A percentile compares a stretch with the other conserved stretches of the same genome.
These are phyloP conservation scores for Brachymystax lenok DNA, from an alignment of 2,797 vertebrate genomes.

Conservation along the genomic window DNA sequence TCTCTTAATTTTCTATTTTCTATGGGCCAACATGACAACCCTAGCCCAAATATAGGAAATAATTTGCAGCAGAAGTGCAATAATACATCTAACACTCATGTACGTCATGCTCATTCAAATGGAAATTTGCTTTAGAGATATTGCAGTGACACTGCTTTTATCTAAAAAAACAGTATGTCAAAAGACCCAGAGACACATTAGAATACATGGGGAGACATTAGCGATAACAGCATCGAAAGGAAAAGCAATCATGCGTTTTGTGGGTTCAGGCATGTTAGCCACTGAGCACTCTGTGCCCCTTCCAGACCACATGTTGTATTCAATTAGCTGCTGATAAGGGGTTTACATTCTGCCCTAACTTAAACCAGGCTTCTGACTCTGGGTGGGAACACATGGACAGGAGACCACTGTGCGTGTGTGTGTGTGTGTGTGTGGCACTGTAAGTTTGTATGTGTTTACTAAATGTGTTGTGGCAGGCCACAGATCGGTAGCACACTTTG, in stretches of 20 bases:
- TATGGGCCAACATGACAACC: neutral
- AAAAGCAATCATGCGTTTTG: slow-evolving; percentile 22
- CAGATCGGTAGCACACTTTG: neutral
- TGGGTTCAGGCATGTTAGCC: slow-evolving; percentile 6
- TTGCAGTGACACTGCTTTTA: neutral
- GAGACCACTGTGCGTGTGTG: slow-evolving; percentile 11
- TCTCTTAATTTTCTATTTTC: neutral
- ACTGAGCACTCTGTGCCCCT: slow-evolving; percentile 6
- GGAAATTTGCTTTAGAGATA: neutral
- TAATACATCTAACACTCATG: neutral
- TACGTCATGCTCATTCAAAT: neutral
- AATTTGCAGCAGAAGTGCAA: neutral
- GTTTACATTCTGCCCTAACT: slow-evolving; percentile 13
- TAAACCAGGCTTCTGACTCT: slow-evolving; percentile 20
- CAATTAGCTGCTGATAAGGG: slow-evolving; percentile 41
- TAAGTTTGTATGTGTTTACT: neutral
- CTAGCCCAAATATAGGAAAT: neutral
- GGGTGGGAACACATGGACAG: slow-evolving; percentile 23
- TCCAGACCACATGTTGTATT: slow-evolving; percentile 43
- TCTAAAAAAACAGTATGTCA: neutral
- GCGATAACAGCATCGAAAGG: slow-evolving; percentile 19
- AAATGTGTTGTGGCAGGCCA: neutral
- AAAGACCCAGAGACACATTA: neutral
- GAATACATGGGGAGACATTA: slow-evolving; percentile 9
- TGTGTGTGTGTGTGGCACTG: neutral